Conservation (phyloP, 2,113 vertebrate genomes). For the Procapra przewalskii region DNA sequence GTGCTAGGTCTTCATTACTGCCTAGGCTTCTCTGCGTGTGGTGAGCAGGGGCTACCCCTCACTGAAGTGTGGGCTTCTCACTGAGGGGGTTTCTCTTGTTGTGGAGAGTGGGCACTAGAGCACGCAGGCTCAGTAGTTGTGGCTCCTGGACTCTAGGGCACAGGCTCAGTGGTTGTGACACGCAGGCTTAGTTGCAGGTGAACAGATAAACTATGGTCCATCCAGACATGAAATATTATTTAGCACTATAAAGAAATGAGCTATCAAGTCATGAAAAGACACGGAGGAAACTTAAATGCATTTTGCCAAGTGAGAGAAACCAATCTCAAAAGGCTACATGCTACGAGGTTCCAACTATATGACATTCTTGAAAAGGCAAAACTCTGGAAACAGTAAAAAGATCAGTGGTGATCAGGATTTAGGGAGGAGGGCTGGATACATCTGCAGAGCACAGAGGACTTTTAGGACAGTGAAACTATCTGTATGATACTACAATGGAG, state of each 20-base stretch:
- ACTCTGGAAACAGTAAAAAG: not conserved
- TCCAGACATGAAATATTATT: not conserved
- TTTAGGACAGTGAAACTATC: not conserved
- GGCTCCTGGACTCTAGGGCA: not conserved
- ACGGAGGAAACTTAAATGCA: not conserved
- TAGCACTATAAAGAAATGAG: not conserved
- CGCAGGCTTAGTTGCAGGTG: not conserved
- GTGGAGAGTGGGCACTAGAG: not conserved
- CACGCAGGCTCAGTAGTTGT: not conserved
- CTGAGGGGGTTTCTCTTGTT: not conserved
- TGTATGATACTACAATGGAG: rapidly evolving
- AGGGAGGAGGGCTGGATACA: rapidly evolving
- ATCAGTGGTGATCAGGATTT: not conserved
- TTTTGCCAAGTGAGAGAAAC: not conserved
- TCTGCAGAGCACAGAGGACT: not conserved
- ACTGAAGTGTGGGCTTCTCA: not conserved
- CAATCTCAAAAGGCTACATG: not conserved
- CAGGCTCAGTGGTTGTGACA: not conserved
- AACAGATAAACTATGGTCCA: not conserved
- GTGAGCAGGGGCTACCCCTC: not conserved
- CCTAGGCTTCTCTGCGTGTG: not conserved
- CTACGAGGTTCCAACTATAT: not conserved
- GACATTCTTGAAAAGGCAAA: not conserved
- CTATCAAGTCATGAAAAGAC: not conserved
- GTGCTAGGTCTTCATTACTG: not conserved